Evolutionary conservation across 2,888 invertebrate genomes (phyloP).

Genomic region (Ormyrus rosae): DNA sequence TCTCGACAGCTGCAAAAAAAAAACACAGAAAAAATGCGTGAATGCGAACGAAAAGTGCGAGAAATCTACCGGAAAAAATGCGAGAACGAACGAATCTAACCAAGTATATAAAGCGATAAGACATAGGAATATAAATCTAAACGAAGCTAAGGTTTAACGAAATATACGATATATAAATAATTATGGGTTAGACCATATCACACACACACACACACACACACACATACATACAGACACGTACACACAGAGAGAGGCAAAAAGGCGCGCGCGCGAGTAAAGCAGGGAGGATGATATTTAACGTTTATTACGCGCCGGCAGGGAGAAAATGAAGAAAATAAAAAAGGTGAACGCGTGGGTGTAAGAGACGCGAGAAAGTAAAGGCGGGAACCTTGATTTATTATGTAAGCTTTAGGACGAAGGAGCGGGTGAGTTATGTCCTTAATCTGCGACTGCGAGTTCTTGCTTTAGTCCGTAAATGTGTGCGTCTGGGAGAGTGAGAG

Average conservation of each 20-base stretch:
- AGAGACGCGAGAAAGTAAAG: slow-evolving; percentile 58
- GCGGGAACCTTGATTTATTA: slow-evolving; percentile 62
- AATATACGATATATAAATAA: slow-evolving; percentile 60
- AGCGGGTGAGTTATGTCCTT: slow-evolving; percentile 56
- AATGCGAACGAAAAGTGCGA: neutral
- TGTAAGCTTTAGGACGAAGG: slow-evolving; percentile 53
- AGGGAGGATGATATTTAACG: slow-evolving; percentile 16
- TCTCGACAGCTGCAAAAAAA: neutral
- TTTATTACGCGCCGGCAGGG: slow-evolving; percentile 44
- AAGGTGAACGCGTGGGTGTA: slow-evolving; percentile 25
- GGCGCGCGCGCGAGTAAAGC: slow-evolving; percentile 45
- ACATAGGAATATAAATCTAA: slow-evolving; percentile 37
- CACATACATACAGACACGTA: no score
- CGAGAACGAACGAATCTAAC: neutral
- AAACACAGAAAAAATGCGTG: neutral
- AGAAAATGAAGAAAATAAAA: slow-evolving; percentile 38
- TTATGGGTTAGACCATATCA: slow-evolving; percentile 73
- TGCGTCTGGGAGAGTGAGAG: slow-evolving; percentile 15
- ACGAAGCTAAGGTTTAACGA: slow-evolving; percentile 50
- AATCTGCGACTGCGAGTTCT: slow-evolving; percentile 54
- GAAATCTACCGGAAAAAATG: neutral
- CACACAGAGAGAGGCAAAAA: no score
- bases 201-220: slow-evolving; percentile 15
- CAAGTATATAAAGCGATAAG: slow-evolving; percentile 30
- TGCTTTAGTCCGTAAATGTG: slow-evolving; percentile 19